Base-by-base conservation (phyloP, 2,113 vertebrate species). In the Calyptomena viridis region DNA sequence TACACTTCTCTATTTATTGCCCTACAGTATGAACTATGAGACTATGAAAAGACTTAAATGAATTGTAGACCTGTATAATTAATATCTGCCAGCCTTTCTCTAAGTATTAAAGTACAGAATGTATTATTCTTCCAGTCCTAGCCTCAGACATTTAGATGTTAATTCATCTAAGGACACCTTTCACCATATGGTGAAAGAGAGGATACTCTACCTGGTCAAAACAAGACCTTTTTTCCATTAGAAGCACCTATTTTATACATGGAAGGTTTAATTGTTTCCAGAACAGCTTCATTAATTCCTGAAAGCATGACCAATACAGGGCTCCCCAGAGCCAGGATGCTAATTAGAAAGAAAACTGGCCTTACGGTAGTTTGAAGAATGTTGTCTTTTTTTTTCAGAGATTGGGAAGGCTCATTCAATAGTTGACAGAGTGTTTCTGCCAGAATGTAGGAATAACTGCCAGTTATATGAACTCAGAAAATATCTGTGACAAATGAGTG, bases 331-430 rank as follows among this genome's bases (percentile, higher is more conserved):
- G 94, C 87, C 91, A 95, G 88, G 62, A 87, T 87, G 69, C 93
- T 97, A 97, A 97, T 97, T 94, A 95, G 90, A 96, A 93, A 80
- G 80, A 94, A 92, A 97, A 93, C 91, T 97, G 87, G 73, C 84
- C 94, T 46, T 88, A 37, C 50, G 90, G 66, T 73, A 68, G 62
- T 35, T 95, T 63, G 75, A 96, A 92, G 90, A 95, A 93, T 86
- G 89, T 33, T 83, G 64, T 91, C 90, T 87, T 94, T 75, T 90
- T 95, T 69, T 92, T 88, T 44, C 85, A 91, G 59, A 94, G 60
- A 93, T 44, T 1, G 0, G 79, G 66, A 94, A 62, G 64, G 46
- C 47, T 96, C 84, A 60, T 95, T 95, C 79, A 50, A 4, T 97
- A 87, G 69, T 40, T 69, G 73, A 40, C 69, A 78, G 24, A 55